Conservation (phyloP, 1,140 invertebrate species). For the Solenopsis invicta region DNA sequence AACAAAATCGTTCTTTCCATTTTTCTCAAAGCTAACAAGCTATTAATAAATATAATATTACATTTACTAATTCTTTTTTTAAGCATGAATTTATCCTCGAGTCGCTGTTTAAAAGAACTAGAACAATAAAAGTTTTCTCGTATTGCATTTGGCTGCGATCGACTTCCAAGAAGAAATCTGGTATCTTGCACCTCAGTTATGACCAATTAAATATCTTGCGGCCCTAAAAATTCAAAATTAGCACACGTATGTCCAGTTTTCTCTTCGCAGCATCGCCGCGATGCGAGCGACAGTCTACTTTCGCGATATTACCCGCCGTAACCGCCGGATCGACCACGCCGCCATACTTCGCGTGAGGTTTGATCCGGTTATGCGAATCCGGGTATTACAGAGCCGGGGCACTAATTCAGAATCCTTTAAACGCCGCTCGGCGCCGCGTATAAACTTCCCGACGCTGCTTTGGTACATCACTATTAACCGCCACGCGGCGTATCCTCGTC, state of each 20-base stretch:
- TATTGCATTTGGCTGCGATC: not conserved
- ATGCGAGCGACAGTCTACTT: not conserved
- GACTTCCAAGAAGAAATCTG: too few species aligned
- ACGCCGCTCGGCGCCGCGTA: not conserved
- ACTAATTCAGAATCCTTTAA: slow-evolving; percentile 35
- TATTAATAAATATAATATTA: not conserved
- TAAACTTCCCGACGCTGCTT: slow-evolving; percentile 26
- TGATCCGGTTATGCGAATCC: slow-evolving; percentile 44
- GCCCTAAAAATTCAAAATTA: slow-evolving; percentile 10
- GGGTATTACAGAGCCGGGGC: not conserved
- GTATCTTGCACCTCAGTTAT: not conserved
- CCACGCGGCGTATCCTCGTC: slow-evolving; percentile 12
- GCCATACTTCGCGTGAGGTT: slow-evolving; percentile 6
- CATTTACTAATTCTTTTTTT: too few species aligned
- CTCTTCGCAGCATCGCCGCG: not conserved
- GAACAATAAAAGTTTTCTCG: not conserved
- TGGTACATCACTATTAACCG: slow-evolving; percentile 54
- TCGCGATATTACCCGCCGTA: slow-evolving; percentile 25
- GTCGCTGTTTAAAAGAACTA: too few species aligned
- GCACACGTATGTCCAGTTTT: not conserved
- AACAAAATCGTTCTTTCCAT: too few species aligned
- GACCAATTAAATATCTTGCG: not conserved
- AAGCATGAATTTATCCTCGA: too few species aligned
- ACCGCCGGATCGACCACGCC: not conserved
- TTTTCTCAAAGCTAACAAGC: not conserved